Percentiles rank a stretch among this genome's conserved stretches.
phyloP scores from a whole-genome alignment of 2,888 invertebrate genomes.

The Diaperis boleti region DNA sequence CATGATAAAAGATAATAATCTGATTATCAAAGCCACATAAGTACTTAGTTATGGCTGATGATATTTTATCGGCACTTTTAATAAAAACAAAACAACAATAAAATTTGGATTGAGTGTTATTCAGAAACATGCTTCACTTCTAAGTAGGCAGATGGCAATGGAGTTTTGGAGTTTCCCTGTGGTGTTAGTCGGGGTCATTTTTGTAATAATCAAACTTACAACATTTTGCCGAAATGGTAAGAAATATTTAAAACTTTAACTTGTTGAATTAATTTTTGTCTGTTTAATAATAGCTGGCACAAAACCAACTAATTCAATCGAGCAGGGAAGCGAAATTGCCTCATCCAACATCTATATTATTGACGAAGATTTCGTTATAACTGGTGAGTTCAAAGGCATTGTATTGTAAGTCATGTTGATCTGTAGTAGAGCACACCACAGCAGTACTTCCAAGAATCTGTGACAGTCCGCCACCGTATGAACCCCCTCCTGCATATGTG shows the following conservation, averaged over 20 bases:
- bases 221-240: slow-evolving; percentile 10
- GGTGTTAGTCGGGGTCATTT: slow-evolving; percentile 5
- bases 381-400: too few relatives aligned
- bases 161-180: slow-evolving; percentile 12
- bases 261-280: neutral
- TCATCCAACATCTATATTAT: slow-evolving; percentile 11
- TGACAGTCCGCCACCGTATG: slow-evolving; percentile 13
- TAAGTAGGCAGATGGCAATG: slow-evolving; percentile 8
- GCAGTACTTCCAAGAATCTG: neutral
- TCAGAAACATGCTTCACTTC: neutral
- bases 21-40: too few relatives aligned
- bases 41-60: too few relatives aligned
- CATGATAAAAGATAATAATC: too few relatives aligned
- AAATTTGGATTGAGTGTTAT: neutral
- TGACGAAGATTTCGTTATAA: slow-evolving; percentile 16
- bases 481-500: slow-evolving; percentile 28
- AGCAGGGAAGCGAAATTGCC: neutral
- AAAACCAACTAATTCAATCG: too few relatives aligned
- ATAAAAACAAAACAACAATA: slow-evolving; percentile 1
- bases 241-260: neutral
- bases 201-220: slow-evolving; percentile 9
- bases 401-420: too few relatives aligned
- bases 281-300: neutral
- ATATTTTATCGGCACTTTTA: neutral
- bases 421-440: too few relatives aligned